Evolutionary conservation across 2,888 invertebrate species (phyloP).

Genomic region (Coecobrya sp.): DNA sequence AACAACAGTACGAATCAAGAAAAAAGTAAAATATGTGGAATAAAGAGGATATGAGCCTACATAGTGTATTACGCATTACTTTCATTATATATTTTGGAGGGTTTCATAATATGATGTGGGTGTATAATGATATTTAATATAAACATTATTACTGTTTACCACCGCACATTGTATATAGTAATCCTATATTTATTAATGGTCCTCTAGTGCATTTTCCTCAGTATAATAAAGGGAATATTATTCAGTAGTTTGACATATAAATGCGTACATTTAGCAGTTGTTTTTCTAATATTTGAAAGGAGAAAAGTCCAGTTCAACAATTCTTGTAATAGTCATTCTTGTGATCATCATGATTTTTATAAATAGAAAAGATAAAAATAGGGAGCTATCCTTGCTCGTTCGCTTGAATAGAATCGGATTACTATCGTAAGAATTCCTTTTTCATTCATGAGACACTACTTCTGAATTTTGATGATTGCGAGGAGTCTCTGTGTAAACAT

Average conservation of each 20-base stretch:
- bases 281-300: not conserved
- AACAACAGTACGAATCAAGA: not conserved
- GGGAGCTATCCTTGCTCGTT: conserved; percentile 9
- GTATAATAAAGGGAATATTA: too few species aligned
- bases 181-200: too few species aligned
- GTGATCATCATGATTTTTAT: conserved; percentile 53
- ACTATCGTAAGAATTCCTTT: conserved; percentile 49
- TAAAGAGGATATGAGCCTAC: not conserved
- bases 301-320: not conserved
- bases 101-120: too few species aligned
- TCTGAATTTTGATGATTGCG: not conserved
- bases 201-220: too few species aligned
- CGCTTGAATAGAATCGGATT: conserved; percentile 51
- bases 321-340: conserved; percentile 37
- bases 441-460: conserved; percentile 3
- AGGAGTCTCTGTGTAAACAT: not conserved
- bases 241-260: too few species aligned
- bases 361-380: conserved; percentile 22
- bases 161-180: too few species aligned
- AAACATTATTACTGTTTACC: too few species aligned
- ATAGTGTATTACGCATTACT: too few species aligned
- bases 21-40: conserved; percentile 5
- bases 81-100: too few species aligned
- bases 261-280: too few species aligned
- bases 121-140: too few species aligned